phyloP scores from a whole-genome alignment of 2,888 invertebrate species.

The Atethmia centrago region DNA sequence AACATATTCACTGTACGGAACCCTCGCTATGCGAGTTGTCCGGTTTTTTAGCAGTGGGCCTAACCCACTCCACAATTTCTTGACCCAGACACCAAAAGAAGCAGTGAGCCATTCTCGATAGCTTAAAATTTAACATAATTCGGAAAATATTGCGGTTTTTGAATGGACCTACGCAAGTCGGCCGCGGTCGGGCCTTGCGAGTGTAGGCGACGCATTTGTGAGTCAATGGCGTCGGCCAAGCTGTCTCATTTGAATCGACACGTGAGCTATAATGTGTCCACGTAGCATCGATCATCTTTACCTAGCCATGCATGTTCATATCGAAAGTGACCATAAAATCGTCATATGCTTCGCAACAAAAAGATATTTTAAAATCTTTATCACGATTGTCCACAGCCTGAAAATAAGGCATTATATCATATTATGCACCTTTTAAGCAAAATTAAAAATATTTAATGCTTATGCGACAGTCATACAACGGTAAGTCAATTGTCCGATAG shows the following conservation, averaged over 20 bases:
- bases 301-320: not conserved
- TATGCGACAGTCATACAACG: not conserved
- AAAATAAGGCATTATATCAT: not conserved
- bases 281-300: not conserved
- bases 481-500: not conserved
- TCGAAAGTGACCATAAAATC: not conserved
- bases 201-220: conserved; percentile 56
- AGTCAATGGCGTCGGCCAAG: conserved; percentile 54
- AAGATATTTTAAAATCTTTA: not conserved
- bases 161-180: conserved; percentile 3
- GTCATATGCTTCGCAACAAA: not conserved
- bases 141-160: not conserved
- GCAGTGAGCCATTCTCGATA: not conserved
- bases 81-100: not conserved
- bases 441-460: not conserved
- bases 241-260: conserved; percentile 57
- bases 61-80: not conserved
- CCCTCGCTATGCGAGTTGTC: too few relatives aligned
- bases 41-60: not conserved
- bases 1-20: too few relatives aligned
- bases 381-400: not conserved
- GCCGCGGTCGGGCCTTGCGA: not conserved
- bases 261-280: conserved; percentile 33
- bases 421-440: not conserved
- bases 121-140: not conserved